Evolutionary conservation across 2,888 invertebrate genomes (phyloP).

Genomic region (Agriotes lineatus): DNA sequence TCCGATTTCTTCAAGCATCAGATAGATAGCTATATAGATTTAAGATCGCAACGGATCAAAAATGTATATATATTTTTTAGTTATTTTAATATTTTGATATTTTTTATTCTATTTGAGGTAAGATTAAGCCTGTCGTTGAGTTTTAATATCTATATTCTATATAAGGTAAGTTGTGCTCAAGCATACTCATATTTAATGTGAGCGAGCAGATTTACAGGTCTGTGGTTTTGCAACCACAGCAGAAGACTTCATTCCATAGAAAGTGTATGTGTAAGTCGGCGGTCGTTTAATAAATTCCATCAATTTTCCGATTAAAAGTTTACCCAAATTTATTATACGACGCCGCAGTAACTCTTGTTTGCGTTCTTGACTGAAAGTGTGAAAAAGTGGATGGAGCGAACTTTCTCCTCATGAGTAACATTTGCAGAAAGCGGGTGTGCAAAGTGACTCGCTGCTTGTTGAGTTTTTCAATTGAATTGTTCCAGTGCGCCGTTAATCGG

Average conservation of each 20-base stretch:
- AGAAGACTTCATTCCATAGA: slow-evolving; percentile 25
- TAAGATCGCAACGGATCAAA: slow-evolving; percentile 42
- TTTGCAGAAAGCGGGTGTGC: neutral
- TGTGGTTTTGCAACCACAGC: slow-evolving; percentile 11
- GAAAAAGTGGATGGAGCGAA: neutral
- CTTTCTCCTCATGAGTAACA: neutral
- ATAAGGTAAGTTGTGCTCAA: slow-evolving; percentile 34
- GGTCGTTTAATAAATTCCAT: neutral
- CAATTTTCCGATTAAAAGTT: no score
- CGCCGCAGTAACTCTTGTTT: neutral
- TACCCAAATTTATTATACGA: no score
- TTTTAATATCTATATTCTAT: slow-evolving; percentile 50
- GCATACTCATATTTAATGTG: slow-evolving; percentile 36
- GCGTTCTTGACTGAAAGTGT: neutral
- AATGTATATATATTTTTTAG: slow-evolving; percentile 43
- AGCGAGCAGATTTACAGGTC: slow-evolving; percentile 19
- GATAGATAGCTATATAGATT: slow-evolving; percentile 4
- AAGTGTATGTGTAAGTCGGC: neutral
- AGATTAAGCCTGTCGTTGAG: slow-evolving; percentile 47
- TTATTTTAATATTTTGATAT: slow-evolving; percentile 45
- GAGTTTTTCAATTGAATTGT: no score
- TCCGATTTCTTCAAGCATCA: slow-evolving; percentile 24
- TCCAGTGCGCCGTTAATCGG: no score
- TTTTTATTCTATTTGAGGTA: slow-evolving; percentile 42
- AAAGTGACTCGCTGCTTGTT: no score